Evolutionary conservation across 2,113 vertebrate genomes (phyloP), one percentile per base, ranked within the genome.

Genomic region (Pionites leucogaster): DNA sequence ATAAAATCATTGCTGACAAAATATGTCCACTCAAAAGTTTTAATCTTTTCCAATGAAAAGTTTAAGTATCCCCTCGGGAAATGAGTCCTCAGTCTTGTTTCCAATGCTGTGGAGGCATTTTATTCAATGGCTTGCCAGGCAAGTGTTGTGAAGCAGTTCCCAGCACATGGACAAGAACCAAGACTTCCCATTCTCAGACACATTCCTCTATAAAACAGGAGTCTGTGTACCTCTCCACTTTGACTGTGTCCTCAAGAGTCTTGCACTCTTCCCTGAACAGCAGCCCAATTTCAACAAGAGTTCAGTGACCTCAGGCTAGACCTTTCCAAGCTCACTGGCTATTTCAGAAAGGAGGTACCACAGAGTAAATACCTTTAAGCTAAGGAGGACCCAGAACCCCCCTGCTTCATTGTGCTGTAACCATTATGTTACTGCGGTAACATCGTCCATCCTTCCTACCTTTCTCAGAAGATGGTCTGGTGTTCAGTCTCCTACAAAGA

Each of bases 1-100:
- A 94, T 96, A 97, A 96, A 96, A 94, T 89, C 44, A 65, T 69
- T 93, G 88, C 90, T 96, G 96, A 94, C 95, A 96, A 96, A 94
- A 95, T 85, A 91, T 39, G 59, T 76, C 86, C 18, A 95, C 68
- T 89, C 92, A 92, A 84, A 94, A 95, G 69, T 95, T 95, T 93
- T 96, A 96, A 93, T 96, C 92, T 97, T 92, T 92, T 75, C 93
- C 93, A 96, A 79, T 95, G 55, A 93, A 92, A 97, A 95, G 69
- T 96, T 96, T 96, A 87, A 95, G 87, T 87, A 92, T 86, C 69
- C 96, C 41, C 70, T 76, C 76, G 86, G 81, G 95, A 95, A 88
- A 91, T 39, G 24, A 95, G 52, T 78, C 70, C 57, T 89, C 83
- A 70, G 86, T 84, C 95, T 93, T 91, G 35, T 93, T 96, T 95